These are phyloP conservation scores for Piprites chloris DNA, from an alignment of 2,113 vertebrate species.

Conservation along the genomic window DNA sequence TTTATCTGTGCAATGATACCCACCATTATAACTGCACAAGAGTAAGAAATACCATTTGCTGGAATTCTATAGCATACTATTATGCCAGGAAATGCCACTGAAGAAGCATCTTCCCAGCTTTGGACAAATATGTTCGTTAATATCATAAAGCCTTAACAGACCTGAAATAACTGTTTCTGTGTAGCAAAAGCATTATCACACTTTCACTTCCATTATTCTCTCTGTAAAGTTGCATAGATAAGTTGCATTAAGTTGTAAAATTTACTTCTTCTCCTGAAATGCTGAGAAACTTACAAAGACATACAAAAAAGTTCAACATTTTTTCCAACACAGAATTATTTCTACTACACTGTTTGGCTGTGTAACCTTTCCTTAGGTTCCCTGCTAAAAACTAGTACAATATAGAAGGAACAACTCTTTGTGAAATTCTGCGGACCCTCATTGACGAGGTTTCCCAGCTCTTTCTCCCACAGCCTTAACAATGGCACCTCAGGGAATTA, in stretches of 20 bases:
- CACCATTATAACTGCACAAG: background rate
- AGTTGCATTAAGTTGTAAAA: too few species aligned
- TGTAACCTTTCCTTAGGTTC: background rate
- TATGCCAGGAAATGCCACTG: background rate
- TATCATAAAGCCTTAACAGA: background rate
- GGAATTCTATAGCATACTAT: background rate
- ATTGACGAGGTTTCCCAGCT: background rate
- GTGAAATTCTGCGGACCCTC: background rate
- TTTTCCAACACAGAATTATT: background rate
- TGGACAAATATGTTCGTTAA: background rate
- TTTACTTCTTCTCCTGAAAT: background rate
- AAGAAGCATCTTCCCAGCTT: background rate
- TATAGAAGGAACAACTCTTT: background rate
- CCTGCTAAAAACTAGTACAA: background rate
- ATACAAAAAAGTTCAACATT: background rate
- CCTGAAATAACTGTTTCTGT: background rate
- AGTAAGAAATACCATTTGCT: background rate
- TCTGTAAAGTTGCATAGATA: background rate
- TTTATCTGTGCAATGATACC: background rate
- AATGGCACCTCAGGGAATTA: background rate
- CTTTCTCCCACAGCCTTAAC: background rate
- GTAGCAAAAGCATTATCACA: background rate
- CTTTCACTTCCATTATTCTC: background rate
- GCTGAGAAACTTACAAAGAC: background rate
- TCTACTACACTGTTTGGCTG: background rate